Base-by-base conservation (phyloP, 1,140 invertebrate genomes). In the Pomacea maculata region DNA sequence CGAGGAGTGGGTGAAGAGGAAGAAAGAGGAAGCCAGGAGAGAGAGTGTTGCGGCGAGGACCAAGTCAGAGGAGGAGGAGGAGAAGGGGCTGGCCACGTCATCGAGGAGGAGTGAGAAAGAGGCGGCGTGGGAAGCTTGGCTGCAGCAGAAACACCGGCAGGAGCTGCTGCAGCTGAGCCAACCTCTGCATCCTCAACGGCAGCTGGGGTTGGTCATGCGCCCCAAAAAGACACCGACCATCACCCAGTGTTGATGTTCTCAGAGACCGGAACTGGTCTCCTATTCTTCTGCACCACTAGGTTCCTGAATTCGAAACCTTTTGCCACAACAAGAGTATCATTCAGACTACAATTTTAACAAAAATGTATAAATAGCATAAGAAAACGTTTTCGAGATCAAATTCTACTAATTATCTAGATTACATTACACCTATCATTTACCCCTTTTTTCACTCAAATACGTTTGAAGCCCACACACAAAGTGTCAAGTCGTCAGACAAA, bases 1-100 rank as follows among this genome's bases (percentile, higher is more conserved):
- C 57, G 78, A 80, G 10, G 73, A 55, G 73, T 29, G 21, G 73
- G 45, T 52, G n/a, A 75, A n/a, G 75, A 77, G 17, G 75, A 63
- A 25, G 54, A 63, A 63, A 17, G 54, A 63, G 54, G 57, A 63
- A n/a, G 61, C n/a, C 52, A 63, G 9, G 61, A 63, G 11, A 55
- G 61, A 17, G 75, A 77, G 9, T 52, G 19, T 1, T 11, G 19
- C 14, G 10, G 64, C 21, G 54, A 61, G 25, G 17, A 15, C 9
- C 17, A 63, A 10, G 12, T 57, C 21, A 54, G 55, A 7, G 75
- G 61, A 8, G 52, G 57, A 12, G 75, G 45, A 11, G 75, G 21
- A 12, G 75, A 63, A 12, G 61, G 61, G 21, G 61, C 2, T 12
- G 0, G 15, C 25, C 17, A 63, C 10, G 55, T 21, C 10, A 2